Conservation (phyloP, 2,113 vertebrate species). For the Halcyon malimbica region DNA sequence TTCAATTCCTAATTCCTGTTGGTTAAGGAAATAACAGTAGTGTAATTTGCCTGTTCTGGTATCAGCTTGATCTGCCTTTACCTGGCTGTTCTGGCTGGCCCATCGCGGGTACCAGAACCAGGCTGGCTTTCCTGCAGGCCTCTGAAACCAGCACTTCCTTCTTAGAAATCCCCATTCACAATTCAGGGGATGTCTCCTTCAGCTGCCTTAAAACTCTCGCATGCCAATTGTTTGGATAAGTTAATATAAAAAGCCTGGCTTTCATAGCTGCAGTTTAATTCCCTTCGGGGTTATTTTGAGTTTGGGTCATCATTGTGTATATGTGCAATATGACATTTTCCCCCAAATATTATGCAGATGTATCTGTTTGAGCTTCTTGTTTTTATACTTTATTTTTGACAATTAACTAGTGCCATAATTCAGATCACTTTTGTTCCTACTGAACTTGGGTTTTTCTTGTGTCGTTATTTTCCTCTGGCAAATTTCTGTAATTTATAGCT, state of each 20-base stretch:
- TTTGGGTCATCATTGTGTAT: background rate
- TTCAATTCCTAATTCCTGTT: background rate
- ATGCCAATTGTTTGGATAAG: background rate
- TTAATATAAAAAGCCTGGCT: background rate
- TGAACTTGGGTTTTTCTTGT: constrained; percentile 17
- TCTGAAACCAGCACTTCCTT: background rate
- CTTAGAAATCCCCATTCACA: background rate
- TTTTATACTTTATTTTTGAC: background rate
- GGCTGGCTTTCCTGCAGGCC: background rate
- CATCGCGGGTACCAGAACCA: background rate
- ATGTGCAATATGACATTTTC: background rate
- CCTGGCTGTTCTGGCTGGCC: background rate
- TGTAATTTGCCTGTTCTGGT: background rate
- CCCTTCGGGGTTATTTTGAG: background rate
- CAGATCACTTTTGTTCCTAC: background rate
- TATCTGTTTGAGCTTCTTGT: background rate
- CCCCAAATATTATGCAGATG: background rate
- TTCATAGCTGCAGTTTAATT: background rate
- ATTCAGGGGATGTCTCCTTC: background rate
- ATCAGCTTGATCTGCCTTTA: background rate
- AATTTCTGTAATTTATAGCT: constrained; percentile 63
- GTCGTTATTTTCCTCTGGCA: constrained; percentile 50
- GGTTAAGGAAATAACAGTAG: background rate
- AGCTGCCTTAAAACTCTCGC: background rate
- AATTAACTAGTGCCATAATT: constrained; percentile 18